These are phyloP conservation scores for Intellagama lesueurii DNA, from an alignment of 2,797 vertebrate species.

Conservation along the genomic window DNA sequence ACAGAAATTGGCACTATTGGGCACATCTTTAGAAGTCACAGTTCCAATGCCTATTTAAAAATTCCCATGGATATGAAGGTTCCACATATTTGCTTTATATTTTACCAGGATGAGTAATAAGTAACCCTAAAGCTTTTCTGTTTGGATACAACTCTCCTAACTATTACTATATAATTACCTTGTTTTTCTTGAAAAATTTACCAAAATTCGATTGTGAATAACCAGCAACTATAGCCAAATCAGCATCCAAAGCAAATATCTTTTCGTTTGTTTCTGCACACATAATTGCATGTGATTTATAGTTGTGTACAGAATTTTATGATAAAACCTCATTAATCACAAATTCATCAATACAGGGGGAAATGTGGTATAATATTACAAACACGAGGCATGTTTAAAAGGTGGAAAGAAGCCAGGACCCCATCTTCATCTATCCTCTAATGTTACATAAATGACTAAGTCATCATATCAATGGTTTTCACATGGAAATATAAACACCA, in stretches of 20 bases:
- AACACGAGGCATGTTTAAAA: conserved; percentile 58
- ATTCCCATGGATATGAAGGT: conserved; percentile 56
- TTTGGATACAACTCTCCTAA: conserved; percentile 63
- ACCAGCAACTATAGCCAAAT: conserved; percentile 73
- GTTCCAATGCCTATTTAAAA: conserved; percentile 23
- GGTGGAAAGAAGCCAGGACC: conserved; percentile 65
- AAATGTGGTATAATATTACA: conserved; percentile 71
- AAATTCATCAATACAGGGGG: conserved; percentile 76
- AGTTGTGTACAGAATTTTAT: conserved; percentile 74
- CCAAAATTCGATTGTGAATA: conserved; percentile 56
- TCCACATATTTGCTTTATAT: conserved; percentile 58
- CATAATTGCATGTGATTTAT: conserved; percentile 81
- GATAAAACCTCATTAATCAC: conserved; percentile 75
- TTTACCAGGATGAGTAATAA: conserved; percentile 73
- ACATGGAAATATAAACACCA: conserved; percentile 63
- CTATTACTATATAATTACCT: conserved; percentile 71
- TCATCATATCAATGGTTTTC: conserved; percentile 63
- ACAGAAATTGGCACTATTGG: conserved; percentile 28
- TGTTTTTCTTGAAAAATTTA: conserved; percentile 73
- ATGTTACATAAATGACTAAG: conserved; percentile 69
- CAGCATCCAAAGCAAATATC: conserved; percentile 78
- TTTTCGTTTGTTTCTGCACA: conserved; percentile 73
- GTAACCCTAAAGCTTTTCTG: conserved; percentile 56
- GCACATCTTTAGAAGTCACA: conserved; percentile 1
- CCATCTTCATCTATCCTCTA: conserved; percentile 66